Percentiles rank a stretch among this genome's conserved stretches.
These are phyloP conservation scores for Lordiphosa andalusiaca DNA, from an alignment of 2,888 invertebrate genomes.

Conservation along the genomic window DNA sequence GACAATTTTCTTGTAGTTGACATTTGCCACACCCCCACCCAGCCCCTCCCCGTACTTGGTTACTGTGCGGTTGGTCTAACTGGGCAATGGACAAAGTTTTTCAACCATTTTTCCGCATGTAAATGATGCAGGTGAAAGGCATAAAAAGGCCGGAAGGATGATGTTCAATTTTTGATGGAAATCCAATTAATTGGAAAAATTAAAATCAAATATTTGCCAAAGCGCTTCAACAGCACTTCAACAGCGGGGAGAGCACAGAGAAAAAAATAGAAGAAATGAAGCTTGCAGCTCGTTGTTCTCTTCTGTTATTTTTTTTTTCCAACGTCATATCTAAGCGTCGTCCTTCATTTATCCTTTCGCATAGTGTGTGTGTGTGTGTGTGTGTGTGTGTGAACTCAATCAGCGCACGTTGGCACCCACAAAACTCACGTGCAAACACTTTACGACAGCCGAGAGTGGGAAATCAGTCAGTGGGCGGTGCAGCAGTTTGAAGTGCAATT, in stretches of 20 bases:
- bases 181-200: conserved; percentile 73
- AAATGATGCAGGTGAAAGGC: conserved; percentile 14
- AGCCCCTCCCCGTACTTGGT: neutral
- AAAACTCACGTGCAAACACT: conserved; percentile 74
- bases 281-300: conserved; percentile 36
- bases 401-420: conserved; percentile 70
- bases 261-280: conserved; percentile 13
- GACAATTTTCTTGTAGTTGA: conserved; percentile 77
- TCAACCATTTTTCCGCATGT: conserved; percentile 13
- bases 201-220: conserved; percentile 73
- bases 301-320: conserved; percentile 8
- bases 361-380: conserved; percentile 26
- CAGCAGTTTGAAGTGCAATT: conserved; percentile 63
- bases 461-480: conserved; percentile 1
- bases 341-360: conserved; percentile 71
- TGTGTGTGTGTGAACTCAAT: conserved; percentile 60
- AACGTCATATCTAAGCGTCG: conserved; percentile 67
- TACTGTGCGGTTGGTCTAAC: conserved; percentile 28
- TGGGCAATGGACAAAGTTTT: conserved; percentile 53
- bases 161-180: conserved; percentile 70
- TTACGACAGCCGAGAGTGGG: conserved; percentile 37
- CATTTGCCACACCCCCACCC: conserved; percentile 41
- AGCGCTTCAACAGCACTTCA: conserved; percentile 67
- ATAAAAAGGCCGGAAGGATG: conserved; percentile 4
- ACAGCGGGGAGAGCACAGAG: conserved; percentile 17